A percentile compares a stretch with the other conserved stretches of the same genome.
Conservation (phyloP, 2,888 invertebrate genomes). For the Nematopogon swammerdamellus region DNA sequence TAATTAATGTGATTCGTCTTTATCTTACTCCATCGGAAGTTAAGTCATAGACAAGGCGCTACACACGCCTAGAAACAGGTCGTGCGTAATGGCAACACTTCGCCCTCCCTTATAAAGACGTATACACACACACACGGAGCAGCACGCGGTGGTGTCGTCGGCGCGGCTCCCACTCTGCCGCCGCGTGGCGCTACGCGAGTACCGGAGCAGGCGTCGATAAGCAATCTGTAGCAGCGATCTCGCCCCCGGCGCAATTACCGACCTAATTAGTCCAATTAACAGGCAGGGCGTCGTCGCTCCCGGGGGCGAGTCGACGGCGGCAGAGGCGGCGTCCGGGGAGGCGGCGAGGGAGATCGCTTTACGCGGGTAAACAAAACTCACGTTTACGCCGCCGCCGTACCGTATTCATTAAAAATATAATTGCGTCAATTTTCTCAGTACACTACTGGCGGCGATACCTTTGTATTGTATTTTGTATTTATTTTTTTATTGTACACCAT, state of each 20-base stretch:
- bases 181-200: slow-evolving; percentile 3
- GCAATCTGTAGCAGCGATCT: slow-evolving; percentile 35
- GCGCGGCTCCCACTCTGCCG: slow-evolving; percentile 1
- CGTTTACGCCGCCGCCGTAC: slow-evolving; percentile 50
- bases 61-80: too few species aligned
- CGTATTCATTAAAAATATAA: slow-evolving; percentile 59
- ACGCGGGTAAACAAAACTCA: slow-evolving; percentile 57
- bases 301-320: slow-evolving; percentile 15
- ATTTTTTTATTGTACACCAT: too few species aligned
- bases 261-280: slow-evolving; percentile 59
- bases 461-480: too few species aligned
- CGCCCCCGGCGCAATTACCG: slow-evolving; percentile 52
- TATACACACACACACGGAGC: slow-evolving; percentile 3
- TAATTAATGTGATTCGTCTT: too few species aligned
- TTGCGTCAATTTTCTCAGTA: slow-evolving; percentile 35
- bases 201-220: slow-evolving; percentile 44
- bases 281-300: slow-evolving; percentile 19
- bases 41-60: too few species aligned
- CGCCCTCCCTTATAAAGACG: neutral
- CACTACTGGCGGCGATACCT: neutral
- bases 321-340: slow-evolving; percentile 15
- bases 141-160: slow-evolving; percentile 3
- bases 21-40: too few species aligned
- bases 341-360: slow-evolving; percentile 34
- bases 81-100: neutral